Evolutionary conservation across 2,797 vertebrate species (phyloP), one percentile per base, ranked within the genome.

Genomic region (Delichon dasypus): DNA sequence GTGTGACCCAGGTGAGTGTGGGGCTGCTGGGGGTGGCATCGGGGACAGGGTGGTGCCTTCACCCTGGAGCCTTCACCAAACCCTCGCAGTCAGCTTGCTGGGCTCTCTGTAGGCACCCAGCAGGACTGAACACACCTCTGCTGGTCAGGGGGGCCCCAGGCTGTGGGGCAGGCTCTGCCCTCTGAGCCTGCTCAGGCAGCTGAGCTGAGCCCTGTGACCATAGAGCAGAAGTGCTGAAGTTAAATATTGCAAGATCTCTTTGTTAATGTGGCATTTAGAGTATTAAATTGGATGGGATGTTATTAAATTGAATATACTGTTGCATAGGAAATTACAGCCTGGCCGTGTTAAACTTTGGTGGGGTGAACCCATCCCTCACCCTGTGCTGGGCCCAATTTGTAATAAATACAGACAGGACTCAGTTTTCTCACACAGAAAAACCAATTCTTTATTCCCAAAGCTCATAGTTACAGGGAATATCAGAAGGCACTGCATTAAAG

Each of bases 1-100:
- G 88, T 99, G 99, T 94, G 99, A 99, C 85, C 98, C 98, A 73
- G 99, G 99, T 99, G 78, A 96, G 98, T 96, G 45, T 66, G 83
- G n/a, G 7, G 12, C 32, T 22, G 23, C 47, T 26, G 54, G 30
- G 73, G 26, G 18, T 20, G 51, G 51, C 32, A n/a, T 20, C 34
- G 13, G n/a, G n/a, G 32, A 22, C 21, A 57, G n/a, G 25, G 23
- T 60, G n/a, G 1, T 40, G 18, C 17, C 47, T 32, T 4, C 16
- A 22, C 58, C 47, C 51, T 40, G 40, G 44, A 80, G 70, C 44
- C 60, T 32, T 18, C 19, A 3, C 4, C 20, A 8, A 40, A 38
- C 68, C 55, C 61, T 50, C 16, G 23, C 45, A 30, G 15, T 4
- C 11, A 9, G 30, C 19, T 42, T 36, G 38, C 50, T 84, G 54